Conservation (phyloP, 1,140 invertebrate species). For the Solenopsis invicta region DNA sequence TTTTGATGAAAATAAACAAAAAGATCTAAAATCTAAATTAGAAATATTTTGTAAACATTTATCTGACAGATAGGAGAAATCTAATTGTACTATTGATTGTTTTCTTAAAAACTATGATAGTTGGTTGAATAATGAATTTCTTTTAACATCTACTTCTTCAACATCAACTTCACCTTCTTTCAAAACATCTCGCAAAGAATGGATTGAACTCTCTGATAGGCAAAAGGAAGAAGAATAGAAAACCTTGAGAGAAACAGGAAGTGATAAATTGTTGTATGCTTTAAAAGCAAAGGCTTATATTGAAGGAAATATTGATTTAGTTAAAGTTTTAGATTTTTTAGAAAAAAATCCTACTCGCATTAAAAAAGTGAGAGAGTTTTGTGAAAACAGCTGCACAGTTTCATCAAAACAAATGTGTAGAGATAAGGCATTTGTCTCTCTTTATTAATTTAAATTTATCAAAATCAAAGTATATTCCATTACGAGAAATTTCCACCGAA, state of each 20-base stretch:
- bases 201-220: conserved; percentile 8
- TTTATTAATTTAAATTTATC: neutral
- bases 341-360: conserved; percentile 9
- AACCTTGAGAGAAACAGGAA: conserved; percentile 5
- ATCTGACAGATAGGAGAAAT: conserved; percentile 18
- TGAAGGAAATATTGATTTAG: neutral
- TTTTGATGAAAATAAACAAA: conserved; percentile 6
- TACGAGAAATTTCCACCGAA: neutral
- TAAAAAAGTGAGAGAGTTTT: conserved; percentile 26
- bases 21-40: conserved; percentile 13
- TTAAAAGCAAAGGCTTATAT: neutral
- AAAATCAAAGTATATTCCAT: neutral
- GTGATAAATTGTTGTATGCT: neutral
- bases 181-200: conserved; percentile 27
- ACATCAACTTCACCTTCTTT: conserved; percentile 21
- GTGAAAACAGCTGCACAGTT: conserved; percentile 14
- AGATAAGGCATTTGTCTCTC: conserved; percentile 15
- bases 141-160: conserved; percentile 8
- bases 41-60: neutral
- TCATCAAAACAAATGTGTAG: conserved; percentile 12
- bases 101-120: conserved; percentile 7
- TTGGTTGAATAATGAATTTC: conserved; percentile 16
- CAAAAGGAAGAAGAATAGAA: conserved; percentile 15
- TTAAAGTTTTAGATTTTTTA: conserved; percentile 17
- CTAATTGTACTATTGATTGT: neutral